phyloP scores from a whole-genome alignment of 2,888 invertebrate species.

The Notodromas monacha region DNA sequence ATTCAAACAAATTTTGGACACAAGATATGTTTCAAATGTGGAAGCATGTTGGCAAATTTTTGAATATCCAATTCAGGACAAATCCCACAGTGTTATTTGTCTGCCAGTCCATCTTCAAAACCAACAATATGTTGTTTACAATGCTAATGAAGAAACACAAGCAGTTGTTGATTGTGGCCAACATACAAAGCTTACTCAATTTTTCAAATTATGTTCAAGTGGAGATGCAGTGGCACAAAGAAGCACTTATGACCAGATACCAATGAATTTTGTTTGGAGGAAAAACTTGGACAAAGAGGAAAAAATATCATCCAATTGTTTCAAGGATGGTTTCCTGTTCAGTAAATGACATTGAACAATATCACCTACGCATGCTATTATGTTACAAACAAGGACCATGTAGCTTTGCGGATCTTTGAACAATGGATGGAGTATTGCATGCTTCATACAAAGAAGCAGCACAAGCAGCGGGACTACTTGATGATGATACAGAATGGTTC shows the following conservation, averaged over 20 bases:
- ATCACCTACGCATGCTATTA: constrained; percentile 10
- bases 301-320: no score
- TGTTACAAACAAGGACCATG: constrained; percentile 9
- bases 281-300: no score
- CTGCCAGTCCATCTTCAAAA: constrained; percentile 8
- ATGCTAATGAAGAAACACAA: no score
- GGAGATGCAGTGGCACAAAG: no score
- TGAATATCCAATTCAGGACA: constrained; percentile 5
- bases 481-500: constrained; percentile 12
- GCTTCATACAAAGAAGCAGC: constrained; percentile 10
- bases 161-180: no score
- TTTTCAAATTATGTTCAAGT: no score
- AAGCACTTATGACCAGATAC: no score
- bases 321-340: no score
- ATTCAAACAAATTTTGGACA: no score
- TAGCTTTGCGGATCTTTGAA: constrained; percentile 11
- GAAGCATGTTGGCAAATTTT: constrained; percentile 7
- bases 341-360: no score
- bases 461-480: constrained; percentile 10
- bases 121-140: constrained; percentile 10
- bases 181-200: no score
- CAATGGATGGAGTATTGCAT: constrained; percentile 10
- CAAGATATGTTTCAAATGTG: constrained; percentile 6
- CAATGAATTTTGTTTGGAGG: no score
- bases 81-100: constrained; percentile 1